Evolutionary conservation across 2,113 vertebrate genomes (phyloP).

Genomic region (Natator depressus): DNA sequence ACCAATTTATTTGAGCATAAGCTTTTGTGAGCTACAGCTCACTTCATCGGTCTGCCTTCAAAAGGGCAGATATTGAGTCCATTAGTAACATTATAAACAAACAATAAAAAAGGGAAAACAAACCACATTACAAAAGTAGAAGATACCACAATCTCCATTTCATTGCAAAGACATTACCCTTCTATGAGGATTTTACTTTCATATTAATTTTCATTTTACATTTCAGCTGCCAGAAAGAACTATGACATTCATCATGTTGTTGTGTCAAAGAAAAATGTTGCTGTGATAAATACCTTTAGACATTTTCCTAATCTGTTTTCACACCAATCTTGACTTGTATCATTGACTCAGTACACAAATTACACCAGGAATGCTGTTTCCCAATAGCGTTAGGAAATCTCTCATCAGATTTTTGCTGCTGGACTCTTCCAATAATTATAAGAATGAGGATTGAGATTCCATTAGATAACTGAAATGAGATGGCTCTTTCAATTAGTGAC

Average conservation of each 20-base stretch:
- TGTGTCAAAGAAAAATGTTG: not conserved
- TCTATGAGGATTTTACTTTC: not conserved
- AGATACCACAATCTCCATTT: not conserved
- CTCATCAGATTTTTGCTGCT: slow-evolving; percentile 66
- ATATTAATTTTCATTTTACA: not conserved
- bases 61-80: not conserved
- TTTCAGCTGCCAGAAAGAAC: not conserved
- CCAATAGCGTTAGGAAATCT: slow-evolving; percentile 29
- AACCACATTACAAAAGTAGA: not conserved
- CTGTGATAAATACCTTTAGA: slow-evolving; percentile 4
- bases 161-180: not conserved
- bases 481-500: slow-evolving; percentile 67
- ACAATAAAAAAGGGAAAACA: not conserved
- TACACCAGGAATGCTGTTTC: slow-evolving; percentile 43
- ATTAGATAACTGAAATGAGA: slow-evolving; percentile 69
- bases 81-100: not conserved
- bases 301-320: slow-evolving; percentile 10
- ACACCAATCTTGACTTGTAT: slow-evolving; percentile 31
- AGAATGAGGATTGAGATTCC: slow-evolving; percentile 61
- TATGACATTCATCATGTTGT: not conserved
- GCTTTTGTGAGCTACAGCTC: too few species aligned
- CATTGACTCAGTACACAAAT: slow-evolving; percentile 34
- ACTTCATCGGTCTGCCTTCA: too few species aligned
- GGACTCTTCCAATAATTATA: slow-evolving; percentile 62
- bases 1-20: too few species aligned